These are phyloP conservation scores for Panagrolaimus sp. DNA, from an alignment of 1,140 invertebrate genomes.

Conservation along the genomic window DNA sequence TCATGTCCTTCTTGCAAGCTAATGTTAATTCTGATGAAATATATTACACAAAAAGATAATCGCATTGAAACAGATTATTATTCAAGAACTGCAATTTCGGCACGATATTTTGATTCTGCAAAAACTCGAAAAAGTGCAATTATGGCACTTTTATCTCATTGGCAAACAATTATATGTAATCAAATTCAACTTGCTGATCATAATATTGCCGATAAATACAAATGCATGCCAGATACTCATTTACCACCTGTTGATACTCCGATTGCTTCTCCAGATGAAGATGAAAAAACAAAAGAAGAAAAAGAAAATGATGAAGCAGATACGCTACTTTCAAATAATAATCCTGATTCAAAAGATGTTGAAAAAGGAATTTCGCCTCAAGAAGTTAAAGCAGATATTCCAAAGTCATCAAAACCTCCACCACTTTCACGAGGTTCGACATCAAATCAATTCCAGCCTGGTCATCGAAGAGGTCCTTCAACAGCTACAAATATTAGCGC, in stretches of 20 bases:
- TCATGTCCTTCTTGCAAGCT: constrained; percentile 52
- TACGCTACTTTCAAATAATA: background rate
- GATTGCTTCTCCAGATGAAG: background rate
- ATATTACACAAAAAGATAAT: constrained; percentile 20
- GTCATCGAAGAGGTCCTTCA: constrained; percentile 39
- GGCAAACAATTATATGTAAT: constrained; percentile 51
- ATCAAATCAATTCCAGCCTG: constrained; percentile 32
- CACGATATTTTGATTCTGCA: constrained; percentile 20
- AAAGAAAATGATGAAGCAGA: background rate
- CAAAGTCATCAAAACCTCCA: background rate
- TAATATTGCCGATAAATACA: constrained; percentile 34
- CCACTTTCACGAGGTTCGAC: background rate
- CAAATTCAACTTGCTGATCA: constrained; percentile 41
- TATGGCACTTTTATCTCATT: constrained; percentile 52
- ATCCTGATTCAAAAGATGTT: background rate
- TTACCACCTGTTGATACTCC: background rate
- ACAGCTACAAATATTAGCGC: constrained; percentile 21
- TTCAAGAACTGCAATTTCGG: constrained; percentile 22
- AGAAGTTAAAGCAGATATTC: background rate
- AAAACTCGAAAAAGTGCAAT: constrained; percentile 45
- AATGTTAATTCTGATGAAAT: constrained; percentile 36
- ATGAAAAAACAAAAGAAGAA: constrained; percentile 2
- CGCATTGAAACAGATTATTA: constrained; percentile 22
- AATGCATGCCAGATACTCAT: constrained; percentile 13
- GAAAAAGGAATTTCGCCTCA: background rate